These are phyloP conservation scores for Megaceryle alcyon DNA, from an alignment of 2,797 vertebrate genomes.

Conservation along the genomic window DNA sequence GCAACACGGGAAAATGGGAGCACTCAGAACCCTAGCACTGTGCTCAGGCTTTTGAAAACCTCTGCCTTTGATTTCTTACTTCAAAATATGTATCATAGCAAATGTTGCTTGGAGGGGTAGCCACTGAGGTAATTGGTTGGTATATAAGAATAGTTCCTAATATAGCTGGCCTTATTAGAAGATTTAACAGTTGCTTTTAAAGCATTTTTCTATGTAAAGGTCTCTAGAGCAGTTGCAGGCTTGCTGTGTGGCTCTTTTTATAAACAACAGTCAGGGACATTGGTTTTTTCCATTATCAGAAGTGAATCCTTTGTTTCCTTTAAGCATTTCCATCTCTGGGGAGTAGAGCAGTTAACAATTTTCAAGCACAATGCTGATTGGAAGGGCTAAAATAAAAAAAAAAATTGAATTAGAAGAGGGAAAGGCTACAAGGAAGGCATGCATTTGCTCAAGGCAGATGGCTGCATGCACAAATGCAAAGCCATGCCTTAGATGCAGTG, in stretches of 20 bases:
- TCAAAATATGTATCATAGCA: background rate
- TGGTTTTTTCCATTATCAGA: background rate
- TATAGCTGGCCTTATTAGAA: background rate
- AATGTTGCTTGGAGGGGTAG: background rate
- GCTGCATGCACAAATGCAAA: background rate
- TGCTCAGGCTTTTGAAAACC: background rate
- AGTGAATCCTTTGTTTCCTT: background rate
- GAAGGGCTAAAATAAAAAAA: background rate
- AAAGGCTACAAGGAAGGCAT: background rate
- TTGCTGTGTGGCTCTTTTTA: background rate
- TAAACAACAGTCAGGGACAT: background rate
- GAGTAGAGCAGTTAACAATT: background rate
- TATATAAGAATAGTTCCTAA: background rate
- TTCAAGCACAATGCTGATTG: background rate
- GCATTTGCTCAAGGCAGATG: background rate
- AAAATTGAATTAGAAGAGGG: background rate
- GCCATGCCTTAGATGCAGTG: background rate
- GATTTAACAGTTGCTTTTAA: background rate
- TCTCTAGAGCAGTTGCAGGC: background rate
- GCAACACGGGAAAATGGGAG: background rate
- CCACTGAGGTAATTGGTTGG: background rate
- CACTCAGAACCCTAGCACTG: background rate
- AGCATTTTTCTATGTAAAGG: background rate
- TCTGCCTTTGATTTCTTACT: background rate
- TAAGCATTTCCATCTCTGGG: background rate